A percentile compares a stretch with the other conserved stretches of the same genome.
These are phyloP conservation scores for Pollenia amentaria DNA, from an alignment of 2,888 invertebrate genomes.

Conservation along the genomic window DNA sequence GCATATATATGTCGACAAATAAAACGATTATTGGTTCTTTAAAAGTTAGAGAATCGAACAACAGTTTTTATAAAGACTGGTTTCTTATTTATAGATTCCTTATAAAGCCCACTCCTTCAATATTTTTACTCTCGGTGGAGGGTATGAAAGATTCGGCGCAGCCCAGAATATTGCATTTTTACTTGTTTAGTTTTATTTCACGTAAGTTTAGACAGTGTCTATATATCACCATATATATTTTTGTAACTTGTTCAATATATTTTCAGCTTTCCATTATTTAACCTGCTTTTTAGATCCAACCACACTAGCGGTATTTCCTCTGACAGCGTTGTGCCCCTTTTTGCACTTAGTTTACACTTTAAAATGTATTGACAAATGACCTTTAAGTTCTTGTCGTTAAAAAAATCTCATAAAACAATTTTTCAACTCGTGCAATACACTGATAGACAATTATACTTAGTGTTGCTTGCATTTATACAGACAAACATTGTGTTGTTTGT, in stretches of 20 bases:
- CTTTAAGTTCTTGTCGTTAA: conserved; percentile 55
- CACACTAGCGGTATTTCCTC: background rate
- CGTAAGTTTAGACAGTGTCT: background rate
- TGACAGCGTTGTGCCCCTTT: conserved; percentile 50
- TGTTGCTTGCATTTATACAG: conserved; percentile 28
- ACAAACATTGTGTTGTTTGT: background rate
- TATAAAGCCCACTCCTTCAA: too few relatives aligned
- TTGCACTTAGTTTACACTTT: conserved; percentile 48
- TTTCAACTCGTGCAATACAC: conserved; percentile 29
- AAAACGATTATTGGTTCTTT: too few relatives aligned
- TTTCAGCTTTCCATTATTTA: conserved; percentile 35
- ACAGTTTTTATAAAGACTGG: too few relatives aligned
- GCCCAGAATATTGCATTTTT: too few relatives aligned
- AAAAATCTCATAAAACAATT: conserved; percentile 56
- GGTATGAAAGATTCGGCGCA: too few relatives aligned
- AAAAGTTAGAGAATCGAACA: too few relatives aligned
- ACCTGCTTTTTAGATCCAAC: conserved; percentile 28
- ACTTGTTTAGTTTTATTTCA: background rate
- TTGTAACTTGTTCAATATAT: conserved; percentile 18
- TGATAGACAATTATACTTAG: conserved; percentile 44
- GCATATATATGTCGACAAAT: too few relatives aligned
- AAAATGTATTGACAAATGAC: conserved; percentile 67
- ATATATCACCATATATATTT: background rate
- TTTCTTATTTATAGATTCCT: too few relatives aligned
- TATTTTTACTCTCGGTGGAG: too few relatives aligned